These are phyloP conservation scores for Drosophila grimshawi DNA, from an alignment of 1,140 invertebrate species.

Conservation along the genomic window DNA sequence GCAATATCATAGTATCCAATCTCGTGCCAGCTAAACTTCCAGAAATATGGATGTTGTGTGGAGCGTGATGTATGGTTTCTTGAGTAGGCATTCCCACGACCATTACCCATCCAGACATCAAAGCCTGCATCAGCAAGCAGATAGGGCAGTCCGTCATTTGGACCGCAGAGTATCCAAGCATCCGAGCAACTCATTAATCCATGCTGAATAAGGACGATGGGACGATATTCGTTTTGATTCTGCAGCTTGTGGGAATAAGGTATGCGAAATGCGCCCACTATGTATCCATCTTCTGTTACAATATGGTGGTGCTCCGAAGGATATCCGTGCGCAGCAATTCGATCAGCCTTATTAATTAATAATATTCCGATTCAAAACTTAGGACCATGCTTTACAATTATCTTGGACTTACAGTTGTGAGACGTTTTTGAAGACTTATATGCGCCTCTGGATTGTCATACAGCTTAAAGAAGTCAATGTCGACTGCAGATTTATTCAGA, in stretches of 20 bases:
- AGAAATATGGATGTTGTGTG: constrained; percentile 85
- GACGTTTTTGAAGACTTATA: constrained; percentile 30
- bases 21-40: constrained; percentile 88
- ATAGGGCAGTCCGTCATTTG: constrained; percentile 85
- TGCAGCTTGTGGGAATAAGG: constrained; percentile 72
- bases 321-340: constrained; percentile 83
- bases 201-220: constrained; percentile 89
- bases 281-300: constrained; percentile 85
- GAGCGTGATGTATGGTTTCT: constrained; percentile 84
- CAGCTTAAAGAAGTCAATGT: constrained; percentile 46
- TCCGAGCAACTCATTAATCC: constrained; percentile 90
- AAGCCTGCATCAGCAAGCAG: constrained; percentile 89
- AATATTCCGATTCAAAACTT: too few relatives aligned
- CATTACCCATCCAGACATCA: constrained; percentile 88
- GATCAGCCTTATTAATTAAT: constrained; percentile 30
- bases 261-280: constrained; percentile 85
- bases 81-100: constrained; percentile 85
- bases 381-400: neutral
- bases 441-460: constrained; percentile 34
- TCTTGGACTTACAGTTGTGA: constrained; percentile 45
- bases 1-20: constrained; percentile 89
- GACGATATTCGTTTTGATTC: constrained; percentile 57
- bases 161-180: constrained; percentile 89
- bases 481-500: constrained; percentile 4
- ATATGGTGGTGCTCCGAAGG: constrained; percentile 85